Percentiles rank a stretch among this genome's conserved stretches.
These are phyloP conservation scores for Petroica traversi DNA, from an alignment of 2,113 vertebrate species.

Conservation along the genomic window DNA sequence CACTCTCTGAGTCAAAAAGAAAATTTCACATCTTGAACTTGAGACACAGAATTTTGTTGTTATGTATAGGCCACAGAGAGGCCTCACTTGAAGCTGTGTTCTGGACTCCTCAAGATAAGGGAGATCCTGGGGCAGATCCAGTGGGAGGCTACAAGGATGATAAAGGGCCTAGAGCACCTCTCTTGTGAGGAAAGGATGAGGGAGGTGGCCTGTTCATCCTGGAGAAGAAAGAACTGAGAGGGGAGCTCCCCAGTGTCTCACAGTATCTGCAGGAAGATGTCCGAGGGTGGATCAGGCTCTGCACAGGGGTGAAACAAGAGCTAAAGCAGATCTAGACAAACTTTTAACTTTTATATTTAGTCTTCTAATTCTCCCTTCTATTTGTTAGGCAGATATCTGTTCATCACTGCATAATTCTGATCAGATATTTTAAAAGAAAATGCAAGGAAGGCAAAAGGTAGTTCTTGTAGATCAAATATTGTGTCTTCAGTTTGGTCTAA, in stretches of 20 bases:
- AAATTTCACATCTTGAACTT: not conserved
- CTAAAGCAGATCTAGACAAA: not conserved
- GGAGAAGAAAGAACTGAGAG: not conserved
- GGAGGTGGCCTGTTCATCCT: not conserved
- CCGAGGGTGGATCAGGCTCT: not conserved
- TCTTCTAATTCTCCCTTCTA: not conserved
- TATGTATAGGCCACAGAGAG: rapidly evolving
- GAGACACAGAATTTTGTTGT: not conserved
- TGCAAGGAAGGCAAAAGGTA: not conserved
- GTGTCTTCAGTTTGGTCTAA: not conserved
- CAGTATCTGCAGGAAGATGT: not conserved
- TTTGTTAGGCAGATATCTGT: not conserved
- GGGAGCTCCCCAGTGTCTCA: not conserved
- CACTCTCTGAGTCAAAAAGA: not conserved
- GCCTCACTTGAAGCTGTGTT: rapidly evolving
- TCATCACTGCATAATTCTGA: not conserved
- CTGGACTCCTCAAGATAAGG: not conserved
- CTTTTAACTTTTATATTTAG: not conserved
- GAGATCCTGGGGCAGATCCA: not conserved
- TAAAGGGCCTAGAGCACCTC: too few relatives aligned
- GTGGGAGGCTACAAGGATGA: not conserved
- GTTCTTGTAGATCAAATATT: not conserved
- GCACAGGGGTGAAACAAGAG: rapidly evolving
- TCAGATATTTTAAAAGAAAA: not conserved
- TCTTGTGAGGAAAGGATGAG: not conserved